Conservation (phyloP, 1,140 invertebrate species). For the Drosophila lacteicornis region DNA sequence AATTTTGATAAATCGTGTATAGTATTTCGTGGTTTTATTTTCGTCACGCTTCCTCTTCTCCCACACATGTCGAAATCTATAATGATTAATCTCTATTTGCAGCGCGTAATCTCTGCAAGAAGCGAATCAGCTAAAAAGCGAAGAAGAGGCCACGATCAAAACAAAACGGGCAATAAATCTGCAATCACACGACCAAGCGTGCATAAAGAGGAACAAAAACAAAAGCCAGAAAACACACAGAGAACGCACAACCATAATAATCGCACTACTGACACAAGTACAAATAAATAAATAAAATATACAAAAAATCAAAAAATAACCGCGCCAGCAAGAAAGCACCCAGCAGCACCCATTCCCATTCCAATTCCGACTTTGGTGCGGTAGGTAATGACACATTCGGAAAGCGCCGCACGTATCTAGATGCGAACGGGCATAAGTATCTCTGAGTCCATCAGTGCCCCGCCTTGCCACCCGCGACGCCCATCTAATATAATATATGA, state of each 20-base stretch:
- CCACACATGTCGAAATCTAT: constrained; percentile 35
- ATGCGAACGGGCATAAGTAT: constrained; percentile 32
- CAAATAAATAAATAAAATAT: constrained; percentile 10
- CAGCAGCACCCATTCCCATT: background rate
- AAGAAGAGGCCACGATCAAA: constrained; percentile 32
- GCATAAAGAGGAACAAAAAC: constrained; percentile 49
- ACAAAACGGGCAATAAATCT: constrained; percentile 51
- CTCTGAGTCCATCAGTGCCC: constrained; percentile 35
- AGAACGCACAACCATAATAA: constrained; percentile 14
- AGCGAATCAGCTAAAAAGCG: constrained; percentile 7
- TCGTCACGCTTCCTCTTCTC: constrained; percentile 27
- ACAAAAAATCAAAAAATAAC: constrained; percentile 27
- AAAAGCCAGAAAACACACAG: constrained; percentile 15
- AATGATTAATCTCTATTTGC: constrained; percentile 76
- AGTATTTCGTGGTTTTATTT: constrained; percentile 18
- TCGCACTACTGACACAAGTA: constrained; percentile 15
- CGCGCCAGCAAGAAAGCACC: constrained; percentile 13
- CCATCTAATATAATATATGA: constrained; percentile 30
- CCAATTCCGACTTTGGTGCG: constrained; percentile 45
- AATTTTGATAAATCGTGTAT: constrained; percentile 27
- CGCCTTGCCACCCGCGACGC: constrained; percentile 24
- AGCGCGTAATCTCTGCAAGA: constrained; percentile 56
- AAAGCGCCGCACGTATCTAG: constrained; percentile 58
- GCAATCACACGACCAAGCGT: constrained; percentile 43
- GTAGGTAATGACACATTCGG: constrained; percentile 70